phyloP scores from a whole-genome alignment of 1,140 invertebrate species.

The Aphelinus atriplicis region DNA sequence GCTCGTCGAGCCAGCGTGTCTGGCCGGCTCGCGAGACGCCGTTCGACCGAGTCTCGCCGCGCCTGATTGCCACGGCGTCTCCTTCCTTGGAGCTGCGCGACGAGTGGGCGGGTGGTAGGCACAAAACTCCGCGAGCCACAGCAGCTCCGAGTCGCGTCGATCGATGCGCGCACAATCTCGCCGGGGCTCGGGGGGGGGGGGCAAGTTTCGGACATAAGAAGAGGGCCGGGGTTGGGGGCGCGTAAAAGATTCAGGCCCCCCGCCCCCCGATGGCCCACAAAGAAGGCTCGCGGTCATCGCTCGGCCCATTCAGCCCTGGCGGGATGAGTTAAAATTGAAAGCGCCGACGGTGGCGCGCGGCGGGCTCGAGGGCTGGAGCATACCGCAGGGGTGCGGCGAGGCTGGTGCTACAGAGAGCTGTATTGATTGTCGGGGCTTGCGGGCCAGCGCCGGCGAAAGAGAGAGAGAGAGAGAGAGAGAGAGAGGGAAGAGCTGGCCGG shows the following conservation, averaged over 20 bases:
- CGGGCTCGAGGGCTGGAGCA: conserved; percentile 16
- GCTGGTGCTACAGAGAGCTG: conserved; percentile 21
- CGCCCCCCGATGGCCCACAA: too few relatives aligned
- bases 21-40: too few relatives aligned
- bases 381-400: conserved; percentile 6
- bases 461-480: too few relatives aligned
- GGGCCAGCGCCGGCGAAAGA: background rate
- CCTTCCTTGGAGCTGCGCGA: conserved; percentile 12
- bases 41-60: too few relatives aligned
- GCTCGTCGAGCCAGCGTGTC: too few relatives aligned
- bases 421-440: conserved; percentile 36
- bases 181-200: conserved; percentile 13
- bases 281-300: too few relatives aligned
- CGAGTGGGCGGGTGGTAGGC: conserved; percentile 7
- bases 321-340: too few relatives aligned
- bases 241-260: too few relatives aligned
- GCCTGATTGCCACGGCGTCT: too few relatives aligned
- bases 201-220: background rate
- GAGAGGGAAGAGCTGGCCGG: background rate
- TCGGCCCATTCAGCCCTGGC: too few relatives aligned
- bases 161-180: conserved; percentile 37
- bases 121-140: background rate
- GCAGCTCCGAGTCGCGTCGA: conserved; percentile 30
- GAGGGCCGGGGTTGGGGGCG: background rate
- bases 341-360: background rate